phyloP scores from a whole-genome alignment of 2,888 invertebrate species.

The Drosophila subsilvestris region DNA sequence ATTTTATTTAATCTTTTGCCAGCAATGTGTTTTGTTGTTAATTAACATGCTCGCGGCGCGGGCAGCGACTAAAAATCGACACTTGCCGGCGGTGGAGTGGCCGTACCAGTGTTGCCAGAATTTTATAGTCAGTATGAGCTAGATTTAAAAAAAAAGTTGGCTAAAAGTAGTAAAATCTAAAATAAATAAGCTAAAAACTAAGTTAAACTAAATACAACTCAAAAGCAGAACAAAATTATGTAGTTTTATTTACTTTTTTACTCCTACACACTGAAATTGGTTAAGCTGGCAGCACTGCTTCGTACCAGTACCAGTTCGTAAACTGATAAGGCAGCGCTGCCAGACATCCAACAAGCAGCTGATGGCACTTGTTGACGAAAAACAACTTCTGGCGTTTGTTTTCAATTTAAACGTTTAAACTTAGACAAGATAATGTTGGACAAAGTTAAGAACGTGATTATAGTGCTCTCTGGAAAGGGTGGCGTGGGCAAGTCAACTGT shows the following conservation, averaged over 20 bases:
- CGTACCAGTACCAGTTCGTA: not conserved
- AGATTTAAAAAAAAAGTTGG: too few relatives aligned
- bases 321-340: conserved; percentile 29
- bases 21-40: conserved; percentile 39
- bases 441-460: conserved; percentile 92
- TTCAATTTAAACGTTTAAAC: not conserved
- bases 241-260: too few relatives aligned
- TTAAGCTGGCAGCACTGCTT: too few relatives aligned
- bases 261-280: too few relatives aligned
- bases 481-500: conserved; percentile 99
- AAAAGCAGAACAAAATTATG: too few relatives aligned
- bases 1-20: conserved; percentile 64
- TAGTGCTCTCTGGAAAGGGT: conserved; percentile 99
- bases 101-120: conserved; percentile 10
- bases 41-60: conserved; percentile 58
- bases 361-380: conserved; percentile 26
- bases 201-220: too few relatives aligned
- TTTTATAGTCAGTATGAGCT: not conserved
- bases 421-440: conserved; percentile 87
- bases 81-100: conserved; percentile 38
- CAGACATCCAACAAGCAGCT: conserved; percentile 31
- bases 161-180: too few relatives aligned
- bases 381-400: conserved; percentile 3
- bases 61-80: conserved; percentile 45
- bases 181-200: too few relatives aligned